Evolutionary conservation across 2,113 vertebrate genomes (phyloP).

Genomic region (Xenopus borealis): DNA sequence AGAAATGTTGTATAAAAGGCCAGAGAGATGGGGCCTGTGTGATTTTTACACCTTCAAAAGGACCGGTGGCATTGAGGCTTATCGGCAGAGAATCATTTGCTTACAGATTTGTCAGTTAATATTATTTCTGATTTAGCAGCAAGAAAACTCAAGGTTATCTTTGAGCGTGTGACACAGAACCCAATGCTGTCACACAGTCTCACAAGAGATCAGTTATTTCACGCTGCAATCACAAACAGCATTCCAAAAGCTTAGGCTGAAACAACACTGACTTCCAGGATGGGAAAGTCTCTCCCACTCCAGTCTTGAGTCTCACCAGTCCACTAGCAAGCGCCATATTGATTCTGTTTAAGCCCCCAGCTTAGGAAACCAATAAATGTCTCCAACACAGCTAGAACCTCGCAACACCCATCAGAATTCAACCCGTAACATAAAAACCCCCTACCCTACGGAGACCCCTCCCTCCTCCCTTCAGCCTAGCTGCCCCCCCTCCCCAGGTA

Average conservation of each 20-base stretch:
- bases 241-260: conserved; percentile 44
- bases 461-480: no score
- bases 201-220: conserved; percentile 44
- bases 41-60: conserved; percentile 7
- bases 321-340: neutral
- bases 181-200: conserved; percentile 44
- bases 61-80: conserved; percentile 19
- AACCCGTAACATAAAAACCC: no score
- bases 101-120: conserved; percentile 42
- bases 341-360: no score
- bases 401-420: no score
- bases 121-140: conserved; percentile 43
- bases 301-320: conserved; percentile 38
- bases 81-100: conserved; percentile 37
- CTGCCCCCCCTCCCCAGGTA: no score
- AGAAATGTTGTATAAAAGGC: neutral
- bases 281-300: conserved; percentile 34
- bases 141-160: conserved; percentile 42
- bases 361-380: no score
- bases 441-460: no score
- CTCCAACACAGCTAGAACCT: no score
- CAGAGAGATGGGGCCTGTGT: neutral
- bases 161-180: conserved; percentile 42
- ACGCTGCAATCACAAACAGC: conserved; percentile 40
- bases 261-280: conserved; percentile 40